These are phyloP conservation scores for Dolichoris vasculosae DNA, from an alignment of 1,140 invertebrate species.

Conservation along the genomic window DNA sequence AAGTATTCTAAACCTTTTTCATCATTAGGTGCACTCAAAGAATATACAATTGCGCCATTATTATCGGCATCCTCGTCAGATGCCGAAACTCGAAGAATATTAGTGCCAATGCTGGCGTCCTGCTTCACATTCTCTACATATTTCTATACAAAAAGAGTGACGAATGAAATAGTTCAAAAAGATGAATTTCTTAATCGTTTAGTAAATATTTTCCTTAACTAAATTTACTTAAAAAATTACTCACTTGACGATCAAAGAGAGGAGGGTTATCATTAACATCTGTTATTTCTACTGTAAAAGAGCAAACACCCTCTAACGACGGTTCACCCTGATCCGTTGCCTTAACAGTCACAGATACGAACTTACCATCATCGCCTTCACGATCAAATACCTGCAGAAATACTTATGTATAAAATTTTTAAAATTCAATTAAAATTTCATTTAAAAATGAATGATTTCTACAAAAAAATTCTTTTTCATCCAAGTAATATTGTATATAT, in stretches of 20 bases:
- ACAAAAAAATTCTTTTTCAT: not conserved
- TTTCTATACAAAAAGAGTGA: slow-evolving; percentile 80
- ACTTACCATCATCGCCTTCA: slow-evolving; percentile 96
- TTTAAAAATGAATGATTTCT: not conserved
- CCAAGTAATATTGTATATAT: no score
- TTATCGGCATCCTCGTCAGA: slow-evolving; percentile 97
- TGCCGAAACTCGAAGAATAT: slow-evolving; percentile 93
- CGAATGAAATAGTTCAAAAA: not conserved
- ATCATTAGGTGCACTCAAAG: slow-evolving; percentile 89
- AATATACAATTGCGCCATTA: slow-evolving; percentile 95
- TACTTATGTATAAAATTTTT: no score
- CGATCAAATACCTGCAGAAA: slow-evolving; percentile 87
- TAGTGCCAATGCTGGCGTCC: slow-evolving; percentile 95
- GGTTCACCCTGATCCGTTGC: slow-evolving; percentile 97
- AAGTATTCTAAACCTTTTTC: slow-evolving; percentile 93
- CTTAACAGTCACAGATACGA: slow-evolving; percentile 96
- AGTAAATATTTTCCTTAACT: not conserved
- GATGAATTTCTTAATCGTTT: no score
- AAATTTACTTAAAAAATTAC: no score
- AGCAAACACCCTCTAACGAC: slow-evolving; percentile 94
- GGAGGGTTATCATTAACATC: slow-evolving; percentile 96
- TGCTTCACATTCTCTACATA: slow-evolving; percentile 97
- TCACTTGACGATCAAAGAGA: slow-evolving; percentile 93
- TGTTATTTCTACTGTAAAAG: slow-evolving; percentile 96
- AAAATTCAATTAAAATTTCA: no score